Conservation (phyloP, 2,797 vertebrate genomes). For the Siniperca scherzeri region DNA sequence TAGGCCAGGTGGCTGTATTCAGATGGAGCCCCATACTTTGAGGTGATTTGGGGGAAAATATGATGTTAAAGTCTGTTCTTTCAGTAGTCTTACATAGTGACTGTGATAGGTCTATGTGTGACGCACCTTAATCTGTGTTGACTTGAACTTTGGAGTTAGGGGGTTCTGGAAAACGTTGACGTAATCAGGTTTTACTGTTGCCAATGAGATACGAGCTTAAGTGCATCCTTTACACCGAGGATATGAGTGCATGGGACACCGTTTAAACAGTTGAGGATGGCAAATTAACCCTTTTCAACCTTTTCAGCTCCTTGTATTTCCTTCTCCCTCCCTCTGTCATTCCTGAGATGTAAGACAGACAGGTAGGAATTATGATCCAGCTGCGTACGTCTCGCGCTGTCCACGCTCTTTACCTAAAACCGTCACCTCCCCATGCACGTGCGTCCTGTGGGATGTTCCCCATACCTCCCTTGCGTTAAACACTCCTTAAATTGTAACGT, state of each 20-base stretch:
- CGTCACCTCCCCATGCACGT: constrained; percentile 67
- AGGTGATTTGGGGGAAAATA: not conserved
- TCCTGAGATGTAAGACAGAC: constrained; percentile 13
- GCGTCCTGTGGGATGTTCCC: constrained; percentile 83
- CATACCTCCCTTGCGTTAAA: constrained; percentile 82
- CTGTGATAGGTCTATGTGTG: not conserved
- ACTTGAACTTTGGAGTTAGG: not conserved
- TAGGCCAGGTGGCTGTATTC: not conserved
- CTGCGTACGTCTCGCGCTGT: constrained; percentile 59
- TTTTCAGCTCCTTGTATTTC: not conserved
- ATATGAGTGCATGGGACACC: not conserved
- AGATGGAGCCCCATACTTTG: not conserved
- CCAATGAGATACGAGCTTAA: not conserved
- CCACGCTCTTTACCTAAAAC: constrained; percentile 71
- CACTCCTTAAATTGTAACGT: constrained; percentile 79
- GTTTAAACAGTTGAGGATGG: not conserved
- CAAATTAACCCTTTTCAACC: constrained; percentile 21
- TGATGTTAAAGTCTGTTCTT: not conserved
- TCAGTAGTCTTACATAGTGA: not conserved
- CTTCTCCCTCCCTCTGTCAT: not conserved
- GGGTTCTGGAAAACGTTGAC: not conserved
- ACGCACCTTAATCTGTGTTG: not conserved
- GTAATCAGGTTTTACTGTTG: no score
- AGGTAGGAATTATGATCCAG: constrained; percentile 49
- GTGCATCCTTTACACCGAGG: not conserved